These are phyloP conservation scores for Eriocheir sinensis DNA, from an alignment of 1,140 invertebrate species.

Conservation along the genomic window DNA sequence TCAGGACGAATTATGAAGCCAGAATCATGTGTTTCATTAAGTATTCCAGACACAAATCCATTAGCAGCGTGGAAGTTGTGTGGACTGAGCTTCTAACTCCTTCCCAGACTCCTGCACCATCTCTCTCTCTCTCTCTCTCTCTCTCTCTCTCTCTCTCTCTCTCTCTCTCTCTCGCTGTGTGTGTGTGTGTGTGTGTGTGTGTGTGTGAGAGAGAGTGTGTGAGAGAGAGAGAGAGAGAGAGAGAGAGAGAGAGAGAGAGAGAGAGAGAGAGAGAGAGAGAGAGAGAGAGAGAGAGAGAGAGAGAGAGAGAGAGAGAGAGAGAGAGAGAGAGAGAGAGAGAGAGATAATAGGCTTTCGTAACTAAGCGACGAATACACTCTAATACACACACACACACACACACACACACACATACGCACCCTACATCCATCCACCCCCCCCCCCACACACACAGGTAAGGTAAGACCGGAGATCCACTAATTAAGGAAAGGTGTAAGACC, in stretches of 20 bases:
- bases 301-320: constrained; percentile 62
- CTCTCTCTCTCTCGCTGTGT: neutral
- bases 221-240: constrained; percentile 25
- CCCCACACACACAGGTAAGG: no score
- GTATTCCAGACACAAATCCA: constrained; percentile 24
- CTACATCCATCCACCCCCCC: no score
- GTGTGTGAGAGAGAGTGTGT: constrained; percentile 37
- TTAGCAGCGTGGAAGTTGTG: neutral
- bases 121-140: neutral
- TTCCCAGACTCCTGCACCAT: neutral
- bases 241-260: neutral
- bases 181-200: constrained; percentile 43
- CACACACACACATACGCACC: no score
- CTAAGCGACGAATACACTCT: neutral
- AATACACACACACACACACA: no score
- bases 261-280: neutral
- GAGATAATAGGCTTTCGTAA: neutral
- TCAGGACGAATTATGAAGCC: neutral
- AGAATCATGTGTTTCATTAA: constrained; percentile 18
- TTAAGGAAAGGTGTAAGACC: no score
- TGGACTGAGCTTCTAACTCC: constrained; percentile 22
- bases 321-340: constrained; percentile 61
- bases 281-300: constrained; percentile 62
- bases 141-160: neutral
- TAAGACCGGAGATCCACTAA: no score